These are phyloP conservation scores for Ceryle rudis DNA, from an alignment of 2,797 vertebrate genomes.

Conservation along the genomic window DNA sequence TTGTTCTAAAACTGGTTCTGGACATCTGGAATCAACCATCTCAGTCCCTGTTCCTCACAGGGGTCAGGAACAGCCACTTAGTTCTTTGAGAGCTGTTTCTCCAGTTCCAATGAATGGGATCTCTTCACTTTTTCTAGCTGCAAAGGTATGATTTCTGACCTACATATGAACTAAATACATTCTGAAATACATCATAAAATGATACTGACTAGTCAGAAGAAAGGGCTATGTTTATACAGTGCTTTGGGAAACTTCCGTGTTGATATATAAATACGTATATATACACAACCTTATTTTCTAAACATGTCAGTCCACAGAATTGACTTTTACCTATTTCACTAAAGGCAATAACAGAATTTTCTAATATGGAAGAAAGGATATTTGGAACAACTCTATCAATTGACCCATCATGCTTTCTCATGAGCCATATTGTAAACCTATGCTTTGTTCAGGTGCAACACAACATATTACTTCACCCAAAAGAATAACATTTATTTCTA, in stretches of 20 bases:
- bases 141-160: background rate
- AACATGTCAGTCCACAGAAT: background rate
- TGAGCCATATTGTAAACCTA: constrained; percentile 46
- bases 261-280: too few relatives aligned
- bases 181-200: background rate
- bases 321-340: background rate
- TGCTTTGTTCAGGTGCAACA: constrained; percentile 33
- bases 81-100: background rate
- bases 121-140: background rate
- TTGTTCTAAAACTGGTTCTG: background rate
- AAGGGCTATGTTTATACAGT: background rate
- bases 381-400: background rate
- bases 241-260: background rate
- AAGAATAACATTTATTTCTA: constrained; percentile 60
- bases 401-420: constrained; percentile 4
- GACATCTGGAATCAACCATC: background rate
- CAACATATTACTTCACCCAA: constrained; percentile 14
- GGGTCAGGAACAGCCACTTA: background rate
- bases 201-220: background rate
- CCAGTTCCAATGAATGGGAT: background rate
- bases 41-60: background rate
- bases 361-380: constrained; percentile 3
- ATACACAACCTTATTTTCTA: background rate
- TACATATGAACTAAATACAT: background rate
- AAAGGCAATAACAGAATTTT: constrained; percentile 10